Evolutionary conservation across 2,888 invertebrate species (phyloP), one percentile per base, ranked within the genome.

Genomic region (Agrypnus murinus): DNA sequence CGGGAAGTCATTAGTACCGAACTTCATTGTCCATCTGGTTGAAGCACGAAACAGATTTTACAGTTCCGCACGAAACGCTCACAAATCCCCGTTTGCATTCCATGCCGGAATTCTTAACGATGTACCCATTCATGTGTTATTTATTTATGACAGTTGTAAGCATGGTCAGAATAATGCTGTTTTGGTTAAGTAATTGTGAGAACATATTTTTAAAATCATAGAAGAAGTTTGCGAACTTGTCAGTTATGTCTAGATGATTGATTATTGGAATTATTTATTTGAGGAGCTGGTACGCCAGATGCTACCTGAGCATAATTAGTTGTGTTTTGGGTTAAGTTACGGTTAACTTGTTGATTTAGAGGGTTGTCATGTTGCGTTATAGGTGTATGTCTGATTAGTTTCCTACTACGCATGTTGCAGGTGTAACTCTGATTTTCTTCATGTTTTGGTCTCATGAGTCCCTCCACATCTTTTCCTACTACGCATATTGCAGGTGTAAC

Each of bases 291-390:
- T 36, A 36, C 9, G 36, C 7, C 36, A 8, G 9, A 36, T 36
- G 36, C 36, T 36, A 36, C 36, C 36, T 36, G 36, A 36, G 36
- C 36, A 36, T 36, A 36, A 36, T 9, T 36, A 9, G n/a, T n/a
- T n/a, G n/a, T 36, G 36, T 36, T 36, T 36, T 36, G 36, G 7
- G 7, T 36, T 8, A 36, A 36, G 9, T 36, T 36, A 9, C 36
- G 7, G 36, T 8, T 8, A 36, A 9, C 36, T 7, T 9, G 9
- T 36, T 36, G 9, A 36, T 9, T 36, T 9, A 8, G 36, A 36
- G 9, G 7, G 36, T 36, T 36, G 36, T 8, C 36, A 36, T 36
- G 7, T 36, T 36, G 36, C 36, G 36, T 9, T 36, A 8, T 9
- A 9, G 36, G 9, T 36, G 9, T 36, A 36, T 36, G 36, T 36